phyloP scores from a whole-genome alignment of 2,113 vertebrate species.

The Brienomyrus brachyistius region DNA sequence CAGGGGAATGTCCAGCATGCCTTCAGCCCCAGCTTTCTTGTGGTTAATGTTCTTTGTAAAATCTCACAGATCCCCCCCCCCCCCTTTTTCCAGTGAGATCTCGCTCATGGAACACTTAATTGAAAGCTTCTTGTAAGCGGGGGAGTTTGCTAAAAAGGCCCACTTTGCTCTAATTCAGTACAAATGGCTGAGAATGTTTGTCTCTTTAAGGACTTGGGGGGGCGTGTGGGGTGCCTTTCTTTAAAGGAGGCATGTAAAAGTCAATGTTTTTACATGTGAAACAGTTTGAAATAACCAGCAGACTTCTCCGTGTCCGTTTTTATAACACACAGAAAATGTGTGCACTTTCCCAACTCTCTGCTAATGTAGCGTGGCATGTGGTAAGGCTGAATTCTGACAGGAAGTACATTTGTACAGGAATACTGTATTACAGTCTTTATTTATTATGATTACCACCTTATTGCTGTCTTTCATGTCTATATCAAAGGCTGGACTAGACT shows the following conservation, averaged over 20 bases:
- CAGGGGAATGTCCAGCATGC: constrained; percentile 44
- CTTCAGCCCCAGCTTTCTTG: constrained; percentile 54
- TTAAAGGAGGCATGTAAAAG: constrained; percentile 14
- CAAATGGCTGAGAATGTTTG: constrained; percentile 14
- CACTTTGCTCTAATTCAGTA: constrained; percentile 26
- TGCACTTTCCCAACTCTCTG: neutral
- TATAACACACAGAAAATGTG: constrained; percentile 2
- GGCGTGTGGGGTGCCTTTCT: neutral
- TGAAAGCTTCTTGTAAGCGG: constrained; percentile 45
- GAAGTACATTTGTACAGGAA: neutral
- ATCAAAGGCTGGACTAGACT: constrained; percentile 3
- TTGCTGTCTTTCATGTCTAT: constrained; percentile 14
- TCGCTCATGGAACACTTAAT: constrained; percentile 41
- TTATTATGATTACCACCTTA: constrained; percentile 17
- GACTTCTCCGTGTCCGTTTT: neutral
- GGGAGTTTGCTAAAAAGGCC: constrained; percentile 12
- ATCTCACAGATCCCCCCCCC: constrained; percentile 48
- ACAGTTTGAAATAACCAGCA: constrained; percentile 21
- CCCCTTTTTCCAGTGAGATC: constrained; percentile 16
- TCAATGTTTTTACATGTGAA: constrained; percentile 23
- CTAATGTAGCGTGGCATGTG: neutral
- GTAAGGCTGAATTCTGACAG: neutral
- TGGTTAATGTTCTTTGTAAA: constrained; percentile 52
- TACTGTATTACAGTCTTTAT: constrained; percentile 7
- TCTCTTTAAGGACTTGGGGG: constrained; percentile 10